Evolutionary conservation across 2,888 invertebrate genomes (phyloP).

Genomic region (Auanema freiburgensis): DNA sequence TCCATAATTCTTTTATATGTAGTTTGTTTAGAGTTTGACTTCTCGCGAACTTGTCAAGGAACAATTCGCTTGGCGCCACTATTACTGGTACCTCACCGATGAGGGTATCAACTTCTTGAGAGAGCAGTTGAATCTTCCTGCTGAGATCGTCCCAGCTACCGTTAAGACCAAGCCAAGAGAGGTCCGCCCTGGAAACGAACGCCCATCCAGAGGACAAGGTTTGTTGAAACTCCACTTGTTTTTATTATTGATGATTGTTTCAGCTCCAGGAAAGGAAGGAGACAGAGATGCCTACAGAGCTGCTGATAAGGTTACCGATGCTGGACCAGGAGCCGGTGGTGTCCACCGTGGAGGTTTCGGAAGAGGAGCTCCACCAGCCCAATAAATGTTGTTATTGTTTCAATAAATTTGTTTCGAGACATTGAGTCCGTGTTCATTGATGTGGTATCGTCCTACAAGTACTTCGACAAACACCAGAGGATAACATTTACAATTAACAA

Average conservation of each 20-base stretch:
- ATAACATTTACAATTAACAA: background rate
- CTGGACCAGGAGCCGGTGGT: slow-evolving; percentile 85
- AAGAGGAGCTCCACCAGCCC: slow-evolving; percentile 53
- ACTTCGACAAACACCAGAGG: slow-evolving; percentile 7
- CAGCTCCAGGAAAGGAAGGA: slow-evolving; percentile 45
- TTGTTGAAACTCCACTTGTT: background rate
- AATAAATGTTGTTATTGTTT: slow-evolving; percentile 29
- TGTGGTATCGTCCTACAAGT: background rate
- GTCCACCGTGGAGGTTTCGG: slow-evolving; percentile 72
- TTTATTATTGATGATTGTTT: slow-evolving; percentile 13
- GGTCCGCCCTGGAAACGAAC: slow-evolving; percentile 59
- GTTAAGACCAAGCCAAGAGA: slow-evolving; percentile 80
- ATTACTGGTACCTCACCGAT: slow-evolving; percentile 98
- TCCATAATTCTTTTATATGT: background rate
- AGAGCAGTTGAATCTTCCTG: slow-evolving; percentile 90
- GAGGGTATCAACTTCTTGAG: slow-evolving; percentile 95
- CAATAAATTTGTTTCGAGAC: slow-evolving; percentile 20
- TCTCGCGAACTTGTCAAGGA: slow-evolving; percentile 96
- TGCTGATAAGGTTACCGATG: slow-evolving; percentile 89
- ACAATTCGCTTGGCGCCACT: slow-evolving; percentile 99
- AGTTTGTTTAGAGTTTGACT: slow-evolving; percentile 72
- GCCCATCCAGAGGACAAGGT: slow-evolving; percentile 31
- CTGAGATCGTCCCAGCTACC: slow-evolving; percentile 97
- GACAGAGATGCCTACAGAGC: slow-evolving; percentile 58
- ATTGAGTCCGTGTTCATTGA: slow-evolving; percentile 3